Conservation (phyloP, 1,140 invertebrate species). For the Pseudoatta argentina region DNA sequence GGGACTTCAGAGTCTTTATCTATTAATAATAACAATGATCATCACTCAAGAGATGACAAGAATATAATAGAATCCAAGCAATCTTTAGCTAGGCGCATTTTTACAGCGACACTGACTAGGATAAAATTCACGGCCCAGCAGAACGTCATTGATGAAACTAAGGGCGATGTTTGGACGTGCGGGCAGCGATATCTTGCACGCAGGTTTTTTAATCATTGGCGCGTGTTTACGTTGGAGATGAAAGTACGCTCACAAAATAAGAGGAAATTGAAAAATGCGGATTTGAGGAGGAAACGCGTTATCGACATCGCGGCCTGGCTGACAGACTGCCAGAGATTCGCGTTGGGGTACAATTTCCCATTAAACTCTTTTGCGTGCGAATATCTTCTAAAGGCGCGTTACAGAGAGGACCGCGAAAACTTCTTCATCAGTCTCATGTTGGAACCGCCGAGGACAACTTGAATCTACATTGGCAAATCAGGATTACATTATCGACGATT, state of each 20-base stretch:
- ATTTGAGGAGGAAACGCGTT: constrained; percentile 76
- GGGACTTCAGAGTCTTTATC: neutral
- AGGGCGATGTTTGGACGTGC: constrained; percentile 48
- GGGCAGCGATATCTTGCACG: constrained; percentile 65
- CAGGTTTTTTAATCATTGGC: constrained; percentile 74
- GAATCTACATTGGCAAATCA: neutral
- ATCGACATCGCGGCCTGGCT: constrained; percentile 79
- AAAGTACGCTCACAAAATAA: constrained; percentile 75
- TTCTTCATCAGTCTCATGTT: constrained; percentile 84
- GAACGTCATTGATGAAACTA: neutral
- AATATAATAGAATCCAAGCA: neutral
- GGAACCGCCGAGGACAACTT: constrained; percentile 77
- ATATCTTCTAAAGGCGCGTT: constrained; percentile 86
- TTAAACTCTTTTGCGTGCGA: constrained; percentile 83
- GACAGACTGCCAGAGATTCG: constrained; percentile 81
- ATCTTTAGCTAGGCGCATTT: constrained; percentile 59
- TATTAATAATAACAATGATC: neutral
- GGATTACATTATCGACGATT: neutral
- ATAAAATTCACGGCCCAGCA: constrained; percentile 33
- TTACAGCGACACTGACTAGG: constrained; percentile 62
- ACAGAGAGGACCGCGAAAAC: constrained; percentile 86
- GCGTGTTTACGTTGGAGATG: constrained; percentile 67
- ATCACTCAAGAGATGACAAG: neutral
- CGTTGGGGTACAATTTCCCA: constrained; percentile 81
- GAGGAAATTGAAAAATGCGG: constrained; percentile 73